A percentile compares a stretch with the other conserved stretches of the same genome.
Conservation (phyloP, 2,888 invertebrate species). For the Parnassius smintheus region DNA sequence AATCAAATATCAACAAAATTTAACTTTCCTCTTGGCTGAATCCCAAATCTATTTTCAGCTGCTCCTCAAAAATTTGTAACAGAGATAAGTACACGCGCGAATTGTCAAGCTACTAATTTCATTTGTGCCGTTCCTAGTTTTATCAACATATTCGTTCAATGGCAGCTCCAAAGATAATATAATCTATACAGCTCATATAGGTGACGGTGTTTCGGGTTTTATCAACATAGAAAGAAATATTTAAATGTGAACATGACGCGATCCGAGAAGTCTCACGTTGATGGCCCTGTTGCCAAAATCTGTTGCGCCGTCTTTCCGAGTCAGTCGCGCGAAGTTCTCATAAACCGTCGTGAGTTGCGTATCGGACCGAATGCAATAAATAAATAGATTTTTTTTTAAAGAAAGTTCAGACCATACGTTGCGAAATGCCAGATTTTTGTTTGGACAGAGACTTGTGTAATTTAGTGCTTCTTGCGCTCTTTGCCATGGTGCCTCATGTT, state of each 20-base stretch:
- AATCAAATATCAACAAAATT: slow-evolving; percentile 12
- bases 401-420: slow-evolving; percentile 10
- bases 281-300: slow-evolving; percentile 60
- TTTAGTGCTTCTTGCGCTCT: slow-evolving; percentile 44
- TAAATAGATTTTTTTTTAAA: slow-evolving; percentile 26
- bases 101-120: slow-evolving; percentile 24
- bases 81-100: slow-evolving; percentile 41
- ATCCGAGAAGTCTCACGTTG: slow-evolving; percentile 47
- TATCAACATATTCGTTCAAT: slow-evolving; percentile 30
- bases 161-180: slow-evolving; percentile 19
- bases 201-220: slow-evolving; percentile 42
- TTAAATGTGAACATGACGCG: slow-evolving; percentile 51
- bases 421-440: slow-evolving; percentile 50
- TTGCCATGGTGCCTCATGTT: slow-evolving; percentile 46
- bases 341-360: slow-evolving; percentile 47
- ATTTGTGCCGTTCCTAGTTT: slow-evolving; percentile 38
- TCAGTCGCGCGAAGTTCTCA: slow-evolving; percentile 43
- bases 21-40: slow-evolving; percentile 54
- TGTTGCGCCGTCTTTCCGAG: slow-evolving; percentile 59
- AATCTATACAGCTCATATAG: slow-evolving; percentile 32
- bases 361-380: slow-evolving; percentile 35
- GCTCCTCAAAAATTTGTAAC: slow-evolving; percentile 49
- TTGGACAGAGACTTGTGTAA: slow-evolving; percentile 43
- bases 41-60: slow-evolving; percentile 55
- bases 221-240: slow-evolving; percentile 37